Conservation (phyloP, 2,888 invertebrate species). For the Ceratothoa steindachneri region DNA sequence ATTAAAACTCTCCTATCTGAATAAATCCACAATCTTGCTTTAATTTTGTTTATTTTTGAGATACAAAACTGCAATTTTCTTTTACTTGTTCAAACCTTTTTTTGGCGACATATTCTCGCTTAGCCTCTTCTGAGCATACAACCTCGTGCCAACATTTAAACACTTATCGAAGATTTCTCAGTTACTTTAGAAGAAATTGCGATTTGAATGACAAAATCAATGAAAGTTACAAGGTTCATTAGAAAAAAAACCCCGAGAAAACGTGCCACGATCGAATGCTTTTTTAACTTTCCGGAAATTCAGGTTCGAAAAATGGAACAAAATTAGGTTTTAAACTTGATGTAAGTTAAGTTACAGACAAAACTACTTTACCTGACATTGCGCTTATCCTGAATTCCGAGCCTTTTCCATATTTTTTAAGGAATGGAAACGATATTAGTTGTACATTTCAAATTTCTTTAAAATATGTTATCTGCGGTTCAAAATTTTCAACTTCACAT, state of each 20-base stretch:
- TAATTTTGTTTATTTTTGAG: no score
- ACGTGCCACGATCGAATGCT: no score
- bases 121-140: no score
- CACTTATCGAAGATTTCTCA: not conserved
- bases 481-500: not conserved
- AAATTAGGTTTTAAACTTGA: not conserved
- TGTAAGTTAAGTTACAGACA: not conserved
- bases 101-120: no score
- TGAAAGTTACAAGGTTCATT: not conserved
- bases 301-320: not conserved
- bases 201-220: not conserved
- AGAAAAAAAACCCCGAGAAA: not conserved
- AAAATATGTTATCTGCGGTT: not conserved
- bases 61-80: no score
- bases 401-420: not conserved
- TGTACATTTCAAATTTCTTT: not conserved
- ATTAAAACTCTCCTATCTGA: no score
- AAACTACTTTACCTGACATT: not conserved
- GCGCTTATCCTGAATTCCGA: not conserved
- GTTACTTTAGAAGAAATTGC: not conserved
- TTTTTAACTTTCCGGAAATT: no score
- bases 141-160: no score
- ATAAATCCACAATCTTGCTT: no score
- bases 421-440: not conserved
- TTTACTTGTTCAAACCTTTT: no score